Evolutionary conservation across 2,113 vertebrate species (phyloP).

Genomic region (Callorhinus ursinus): DNA sequence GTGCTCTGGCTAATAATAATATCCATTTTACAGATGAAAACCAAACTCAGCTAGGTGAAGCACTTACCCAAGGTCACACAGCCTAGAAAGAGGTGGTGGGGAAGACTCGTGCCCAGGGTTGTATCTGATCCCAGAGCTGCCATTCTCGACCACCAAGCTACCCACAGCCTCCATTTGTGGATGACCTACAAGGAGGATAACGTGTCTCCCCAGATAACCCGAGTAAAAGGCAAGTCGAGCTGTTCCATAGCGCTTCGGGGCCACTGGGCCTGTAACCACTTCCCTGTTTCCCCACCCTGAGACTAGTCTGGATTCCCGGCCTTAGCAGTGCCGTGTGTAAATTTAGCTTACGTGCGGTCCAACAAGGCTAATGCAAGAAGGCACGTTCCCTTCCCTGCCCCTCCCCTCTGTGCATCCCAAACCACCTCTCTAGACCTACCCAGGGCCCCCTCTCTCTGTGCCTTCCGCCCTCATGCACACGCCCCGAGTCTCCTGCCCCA

Average conservation of each 20-base stretch:
- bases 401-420: neutral
- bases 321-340: neutral
- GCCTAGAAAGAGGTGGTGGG: neutral
- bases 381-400: neutral
- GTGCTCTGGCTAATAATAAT: too few relatives aligned
- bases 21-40: neutral
- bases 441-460: neutral
- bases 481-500: neutral
- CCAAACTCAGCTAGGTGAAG: neutral
- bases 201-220: neutral
- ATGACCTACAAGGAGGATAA: neutral
- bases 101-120: neutral
- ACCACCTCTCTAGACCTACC: neutral
- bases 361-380: neutral
- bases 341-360: neutral
- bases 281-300: neutral
- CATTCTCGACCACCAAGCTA: neutral
- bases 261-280: neutral
- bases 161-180: rapidly evolving
- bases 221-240: neutral
- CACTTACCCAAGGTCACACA: neutral
- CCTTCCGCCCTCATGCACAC: neutral
- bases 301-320: neutral
- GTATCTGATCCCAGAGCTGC: neutral
- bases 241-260: neutral